Conservation (phyloP, 2,888 invertebrate genomes). For the Nephrotoma appendiculata region DNA sequence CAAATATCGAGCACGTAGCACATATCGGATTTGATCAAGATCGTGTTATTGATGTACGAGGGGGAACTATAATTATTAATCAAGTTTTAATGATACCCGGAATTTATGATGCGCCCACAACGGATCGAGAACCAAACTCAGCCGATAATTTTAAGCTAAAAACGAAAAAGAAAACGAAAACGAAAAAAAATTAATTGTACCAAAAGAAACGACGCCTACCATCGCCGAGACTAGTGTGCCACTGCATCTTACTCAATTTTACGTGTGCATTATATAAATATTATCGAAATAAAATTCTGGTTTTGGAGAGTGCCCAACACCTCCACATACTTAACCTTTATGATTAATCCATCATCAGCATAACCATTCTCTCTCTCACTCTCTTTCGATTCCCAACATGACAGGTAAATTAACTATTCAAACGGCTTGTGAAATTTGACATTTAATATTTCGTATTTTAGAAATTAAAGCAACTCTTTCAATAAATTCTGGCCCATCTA, state of each 20-base stretch:
- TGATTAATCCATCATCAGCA: no score
- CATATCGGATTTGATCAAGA: slow-evolving; percentile 92
- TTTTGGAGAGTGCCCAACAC: no score
- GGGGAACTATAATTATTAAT: slow-evolving; percentile 37
- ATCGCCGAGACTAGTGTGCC: slow-evolving; percentile 27
- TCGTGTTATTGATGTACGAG: slow-evolving; percentile 61
- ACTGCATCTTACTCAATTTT: neutral
- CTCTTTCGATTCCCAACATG: no score
- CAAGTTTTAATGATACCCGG: slow-evolving; percentile 47
- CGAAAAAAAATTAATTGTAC: neutral
- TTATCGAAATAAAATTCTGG: no score
- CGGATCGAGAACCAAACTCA: slow-evolving; percentile 71
- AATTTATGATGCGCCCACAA: slow-evolving; percentile 62
- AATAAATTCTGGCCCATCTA: no score
- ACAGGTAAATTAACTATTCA: no score
- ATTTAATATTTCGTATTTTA: no score
- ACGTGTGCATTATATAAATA: neutral
- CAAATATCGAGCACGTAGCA: slow-evolving; percentile 73
- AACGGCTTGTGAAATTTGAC: no score
- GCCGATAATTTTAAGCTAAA: slow-evolving; percentile 86
- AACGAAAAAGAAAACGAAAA: slow-evolving; percentile 42
- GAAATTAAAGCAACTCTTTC: no score
- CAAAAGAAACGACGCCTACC: slow-evolving; percentile 24
- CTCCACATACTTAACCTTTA: no score
- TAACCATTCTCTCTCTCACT: no score